Evolutionary conservation across 53 echinoderm and acorn worm species (phyloP).

Genomic region (Stichopus horrens): DNA sequence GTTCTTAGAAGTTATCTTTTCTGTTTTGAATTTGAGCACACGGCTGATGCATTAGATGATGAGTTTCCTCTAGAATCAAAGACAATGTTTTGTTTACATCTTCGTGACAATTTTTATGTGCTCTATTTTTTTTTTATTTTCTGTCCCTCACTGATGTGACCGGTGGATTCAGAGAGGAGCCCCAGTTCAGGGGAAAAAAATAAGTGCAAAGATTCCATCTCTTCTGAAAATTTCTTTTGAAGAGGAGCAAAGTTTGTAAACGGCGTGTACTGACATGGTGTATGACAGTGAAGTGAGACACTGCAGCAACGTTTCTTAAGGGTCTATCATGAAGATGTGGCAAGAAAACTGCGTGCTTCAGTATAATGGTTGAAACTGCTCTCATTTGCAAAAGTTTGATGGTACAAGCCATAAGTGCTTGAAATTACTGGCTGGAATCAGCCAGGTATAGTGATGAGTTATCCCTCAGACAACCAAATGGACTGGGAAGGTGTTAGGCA

Average conservation of each 20-base stretch:
- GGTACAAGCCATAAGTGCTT: no score
- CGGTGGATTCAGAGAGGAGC: neutral
- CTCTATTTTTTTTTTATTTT: slow-evolving; percentile 10
- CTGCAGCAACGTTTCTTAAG: no score
- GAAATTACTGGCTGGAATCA: no score
- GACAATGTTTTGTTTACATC: slow-evolving; percentile 40
- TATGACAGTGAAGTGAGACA: no score
- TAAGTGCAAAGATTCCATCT: neutral
- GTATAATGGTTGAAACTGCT: no score
- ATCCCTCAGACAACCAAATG: no score
- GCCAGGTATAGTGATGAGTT: no score
- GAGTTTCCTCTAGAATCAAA: slow-evolving; percentile 35
- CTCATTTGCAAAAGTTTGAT: no score
- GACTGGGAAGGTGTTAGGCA: no score
- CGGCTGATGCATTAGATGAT: slow-evolving; percentile 34
- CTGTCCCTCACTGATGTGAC: slow-evolving; percentile 2
- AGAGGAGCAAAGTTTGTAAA: neutral
- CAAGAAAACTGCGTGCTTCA: no score
- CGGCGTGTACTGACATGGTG: no score
- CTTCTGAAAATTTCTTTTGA: neutral
- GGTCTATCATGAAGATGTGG: no score
- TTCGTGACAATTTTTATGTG: slow-evolving; percentile 17
- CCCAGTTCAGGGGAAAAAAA: slow-evolving; percentile 15
- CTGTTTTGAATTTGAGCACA: slow-evolving; percentile 1
- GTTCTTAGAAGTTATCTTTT: slow-evolving; percentile 10